These are phyloP conservation scores for Gortyna flavago DNA, from an alignment of 2,888 invertebrate species.

Conservation along the genomic window DNA sequence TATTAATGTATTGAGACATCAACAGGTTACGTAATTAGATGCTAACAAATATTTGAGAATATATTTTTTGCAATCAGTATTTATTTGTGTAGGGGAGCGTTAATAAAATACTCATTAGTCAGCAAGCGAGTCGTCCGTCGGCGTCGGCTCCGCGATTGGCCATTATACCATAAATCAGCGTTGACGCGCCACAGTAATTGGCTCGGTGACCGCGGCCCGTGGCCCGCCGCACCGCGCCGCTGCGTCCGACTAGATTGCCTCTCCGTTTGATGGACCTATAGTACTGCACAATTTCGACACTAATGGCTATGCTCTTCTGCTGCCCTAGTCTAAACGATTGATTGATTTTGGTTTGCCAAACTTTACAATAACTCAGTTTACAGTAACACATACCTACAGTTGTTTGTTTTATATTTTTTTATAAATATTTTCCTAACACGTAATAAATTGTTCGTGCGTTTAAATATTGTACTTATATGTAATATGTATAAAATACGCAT, in stretches of 20 bases:
- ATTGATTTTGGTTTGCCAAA: slow-evolving; percentile 53
- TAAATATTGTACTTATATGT: neutral
- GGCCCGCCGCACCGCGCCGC: slow-evolving; percentile 58
- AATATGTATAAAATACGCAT: neutral
- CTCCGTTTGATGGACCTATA: slow-evolving; percentile 80
- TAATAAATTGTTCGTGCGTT: slow-evolving; percentile 11
- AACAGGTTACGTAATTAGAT: slow-evolving; percentile 45
- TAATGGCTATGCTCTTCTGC: slow-evolving; percentile 64
- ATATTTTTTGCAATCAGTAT: slow-evolving; percentile 43
- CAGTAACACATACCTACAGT: neutral
- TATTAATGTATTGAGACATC: slow-evolving; percentile 53
- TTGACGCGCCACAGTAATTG: slow-evolving; percentile 86
- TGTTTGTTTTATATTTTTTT: neutral
- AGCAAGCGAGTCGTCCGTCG: slow-evolving; percentile 70
- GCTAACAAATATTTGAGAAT: slow-evolving; percentile 36
- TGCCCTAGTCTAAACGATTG: slow-evolving; percentile 48
- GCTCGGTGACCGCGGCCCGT: slow-evolving; percentile 70
- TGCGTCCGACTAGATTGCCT: slow-evolving; percentile 74
- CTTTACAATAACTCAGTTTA: slow-evolving; percentile 14
- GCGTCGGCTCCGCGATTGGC: slow-evolving; percentile 77
- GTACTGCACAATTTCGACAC: slow-evolving; percentile 74
- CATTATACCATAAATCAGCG: slow-evolving; percentile 88
- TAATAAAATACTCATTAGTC: slow-evolving; percentile 66
- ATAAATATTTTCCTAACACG: neutral
- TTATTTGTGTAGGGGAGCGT: slow-evolving; percentile 49